Evolutionary conservation across 2,797 vertebrate species (phyloP), one percentile per base, ranked within the genome.

Genomic region (Manis crassicaudata): DNA sequence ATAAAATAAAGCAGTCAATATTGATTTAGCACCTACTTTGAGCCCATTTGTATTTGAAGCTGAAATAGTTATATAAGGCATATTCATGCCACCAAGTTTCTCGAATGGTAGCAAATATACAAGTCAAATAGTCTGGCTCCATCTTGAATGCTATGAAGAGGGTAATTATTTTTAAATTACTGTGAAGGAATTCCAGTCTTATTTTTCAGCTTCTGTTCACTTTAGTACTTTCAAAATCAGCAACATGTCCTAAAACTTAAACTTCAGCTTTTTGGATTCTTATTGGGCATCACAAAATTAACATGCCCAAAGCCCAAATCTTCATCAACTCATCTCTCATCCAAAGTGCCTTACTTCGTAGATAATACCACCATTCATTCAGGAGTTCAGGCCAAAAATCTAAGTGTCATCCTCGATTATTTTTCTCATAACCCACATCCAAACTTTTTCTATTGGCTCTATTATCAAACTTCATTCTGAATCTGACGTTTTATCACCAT

Each of bases 21-120:
- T 77, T 93, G 91, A 62, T 60, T 90, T 94, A 94, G 14, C 13
- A 50, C 6, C n/a, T 62, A 70, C 20, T 91, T 83, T 52, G 50
- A 25, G 37, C 8, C 1, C 32, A 6, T 46, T 32, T 46, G 1
- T 75, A 25, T 21, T n/a, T 80, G 29, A 88, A 21, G 20, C 0
- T 35, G 54, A 46, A 56, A 29, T 54, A 67, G 21, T 29, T 62
- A 43, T 25, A 17, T 18, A 87, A 37, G 5, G 18, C 27, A 9
- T 32, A 37, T 63, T 35, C 8, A 56, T 8, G 37, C 1, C 50
- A 11, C 46, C 5, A 35, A 1, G 0, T 81, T 77, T 94, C 27
- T 88, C 35, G 54, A 68, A 2, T 52, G 60, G 29, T 27, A 75
- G 37, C 10, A 86, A 37, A 90, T 40, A 17, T 13, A 21, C 12